A percentile compares a stretch with the other conserved stretches of the same genome.
Conservation (phyloP, 2,797 vertebrate genomes). For the Gymnopithys bicolor region DNA sequence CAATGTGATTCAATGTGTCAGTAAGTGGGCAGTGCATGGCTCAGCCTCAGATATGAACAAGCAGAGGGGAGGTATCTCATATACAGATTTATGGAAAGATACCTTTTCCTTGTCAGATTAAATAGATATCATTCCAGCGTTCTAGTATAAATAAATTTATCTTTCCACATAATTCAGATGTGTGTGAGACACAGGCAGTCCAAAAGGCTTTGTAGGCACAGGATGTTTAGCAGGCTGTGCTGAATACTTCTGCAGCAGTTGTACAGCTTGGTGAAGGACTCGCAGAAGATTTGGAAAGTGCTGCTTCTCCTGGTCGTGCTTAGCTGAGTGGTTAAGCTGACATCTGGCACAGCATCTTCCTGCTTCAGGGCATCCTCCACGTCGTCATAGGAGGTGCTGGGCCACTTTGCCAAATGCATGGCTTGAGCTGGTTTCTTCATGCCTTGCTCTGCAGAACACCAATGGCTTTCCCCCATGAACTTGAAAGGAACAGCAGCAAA, state of each 20-base stretch:
- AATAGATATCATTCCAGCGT: background rate
- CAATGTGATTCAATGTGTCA: background rate
- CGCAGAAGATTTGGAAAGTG: slow-evolving; percentile 1
- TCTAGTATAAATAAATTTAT: background rate
- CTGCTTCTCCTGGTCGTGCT: slow-evolving; percentile 40
- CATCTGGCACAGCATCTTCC: slow-evolving; percentile 68
- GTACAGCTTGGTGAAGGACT: background rate
- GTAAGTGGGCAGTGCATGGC: background rate
- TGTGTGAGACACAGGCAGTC: background rate
- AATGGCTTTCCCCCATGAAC: slow-evolving; percentile 26
- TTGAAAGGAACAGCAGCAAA: slow-evolving; percentile 41
- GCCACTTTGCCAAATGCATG: slow-evolving; percentile 18
- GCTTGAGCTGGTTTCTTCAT: slow-evolving; percentile 21
- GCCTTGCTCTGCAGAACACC: slow-evolving; percentile 51
- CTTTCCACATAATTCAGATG: background rate
- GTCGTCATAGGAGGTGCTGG: background rate
- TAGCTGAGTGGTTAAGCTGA: slow-evolving; percentile 54
- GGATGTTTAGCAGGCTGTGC: background rate
- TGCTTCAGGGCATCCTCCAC: slow-evolving; percentile 25
- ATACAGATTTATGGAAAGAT: background rate
- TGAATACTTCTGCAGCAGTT: background rate
- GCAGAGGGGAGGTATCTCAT: background rate
- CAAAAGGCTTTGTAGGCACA: background rate
- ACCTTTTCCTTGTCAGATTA: background rate
- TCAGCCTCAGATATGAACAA: background rate